Base-by-base conservation (phyloP, 2,797 vertebrate species). In the Falco berigora region DNA sequence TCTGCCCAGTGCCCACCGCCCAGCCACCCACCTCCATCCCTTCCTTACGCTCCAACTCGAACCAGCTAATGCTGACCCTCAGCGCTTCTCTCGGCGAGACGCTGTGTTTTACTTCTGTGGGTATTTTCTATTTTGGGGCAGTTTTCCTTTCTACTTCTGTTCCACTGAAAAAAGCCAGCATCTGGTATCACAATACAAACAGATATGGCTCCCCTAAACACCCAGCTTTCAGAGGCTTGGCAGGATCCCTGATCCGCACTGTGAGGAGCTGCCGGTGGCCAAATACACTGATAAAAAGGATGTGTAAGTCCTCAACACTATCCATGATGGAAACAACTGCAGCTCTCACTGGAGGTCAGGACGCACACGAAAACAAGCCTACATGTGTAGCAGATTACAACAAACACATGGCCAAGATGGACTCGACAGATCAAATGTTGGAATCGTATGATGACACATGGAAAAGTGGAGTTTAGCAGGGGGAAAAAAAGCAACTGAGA, bases 331-430 rank as follows among this genome's bases (percentile, higher is more conserved):
- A 94, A 96, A 97, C 93, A 96, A 97, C 96, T 88, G 62, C 94
- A 94, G 90, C 94, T 91, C 94, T 97, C 95, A 44, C 89, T 92
- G 97, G 97, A 97, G 98, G 97, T 97, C 94, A 96, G 96, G 97
- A 97, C 49, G 73, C 92, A 94, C 97, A 97, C 34, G 86, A 97
- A 97, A 96, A 97, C 96, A 98, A 97, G 97, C 38, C 91, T 88
- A 97, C 97, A 98, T 96, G 95, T 97, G 97, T 98, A 96, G 97
- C 78, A 92, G 95, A 97, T 98, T 97, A 98, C 97, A 82, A 86
- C 94, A 90, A 97, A 97, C 95, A 97, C 95, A 97, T 96, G 97
- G 96, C 92, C 11, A 61, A 95, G 94, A 94, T 76, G 96, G 97
- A 90, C 95, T 71, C 67, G 15, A 92, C 96, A 96, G 97, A 97